Base-by-base conservation (phyloP, 2,797 vertebrate species). In the Sparidentex hasta region DNA sequence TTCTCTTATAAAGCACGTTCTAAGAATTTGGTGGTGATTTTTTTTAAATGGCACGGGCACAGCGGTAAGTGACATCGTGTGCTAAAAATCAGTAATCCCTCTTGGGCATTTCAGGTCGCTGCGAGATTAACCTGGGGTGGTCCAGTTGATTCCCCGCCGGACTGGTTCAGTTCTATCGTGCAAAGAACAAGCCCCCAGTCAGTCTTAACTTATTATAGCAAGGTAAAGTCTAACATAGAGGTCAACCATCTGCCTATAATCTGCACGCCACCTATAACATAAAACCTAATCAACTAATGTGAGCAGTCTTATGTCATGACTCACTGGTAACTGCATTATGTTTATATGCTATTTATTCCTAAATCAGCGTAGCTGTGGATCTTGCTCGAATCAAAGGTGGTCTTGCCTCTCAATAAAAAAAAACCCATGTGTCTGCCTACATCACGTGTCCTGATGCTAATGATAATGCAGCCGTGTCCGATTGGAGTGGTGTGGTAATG, bases 41-140 rank as follows among this genome's bases (percentile, higher is more conserved):
- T 33, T 33, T 87, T 87, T 57, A 87, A 92, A 87, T 87, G 65
- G 65, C 48, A 76, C 27, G 4, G 69, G 67, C 65, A 77, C 63
- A 71, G 72, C 50, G 74, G 48, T 79, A 55, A 73, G 68, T 84
- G 82, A 87, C 79, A 88, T 78, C 82, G 76, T 91, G 82, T 76
- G 75, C 78, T 85, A 90, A 92, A 93, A 89, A 90, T 89, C 86
- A 83, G 84, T 69, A 95, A 95, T 95, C 94, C 88, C 84, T 80
- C 46, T 62, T 87, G 85, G 89, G 82, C 87, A 90, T 93, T 86
- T 92, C 82, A 92, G 93, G 94, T 89, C 84, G 47, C 68, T 38
- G 74, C 58, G 76, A 91, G 94, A 94, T 95, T 95, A 95, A 94
- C 93, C 95, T 94, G 89, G 93, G 88, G 91, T 94, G 93, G 92